These are phyloP conservation scores for Botia almorhae DNA, from an alignment of 2,797 vertebrate species.

Conservation along the genomic window DNA sequence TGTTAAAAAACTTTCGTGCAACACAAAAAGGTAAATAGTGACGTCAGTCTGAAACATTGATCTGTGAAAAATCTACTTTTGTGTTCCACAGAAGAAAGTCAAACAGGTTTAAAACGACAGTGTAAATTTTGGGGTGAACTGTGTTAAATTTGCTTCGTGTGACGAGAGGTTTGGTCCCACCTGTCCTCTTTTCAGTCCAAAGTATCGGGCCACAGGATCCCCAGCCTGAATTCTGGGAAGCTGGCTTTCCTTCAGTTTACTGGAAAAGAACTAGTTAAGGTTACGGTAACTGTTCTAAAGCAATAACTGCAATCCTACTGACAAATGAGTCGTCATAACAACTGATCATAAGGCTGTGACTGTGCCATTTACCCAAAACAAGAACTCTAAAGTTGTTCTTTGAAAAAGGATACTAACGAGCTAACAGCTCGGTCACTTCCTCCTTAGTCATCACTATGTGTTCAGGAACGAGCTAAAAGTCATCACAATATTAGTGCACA, in stretches of 20 bases:
- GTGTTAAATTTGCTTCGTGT: no score
- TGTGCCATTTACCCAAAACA: not conserved
- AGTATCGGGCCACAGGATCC: slow-evolving; percentile 96
- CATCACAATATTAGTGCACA: not conserved
- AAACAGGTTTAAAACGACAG: no score
- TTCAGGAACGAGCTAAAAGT: slow-evolving; percentile 88
- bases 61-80: no score
- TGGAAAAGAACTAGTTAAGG: slow-evolving; percentile 62
- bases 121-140: not conserved
- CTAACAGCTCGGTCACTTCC: slow-evolving; percentile 91
- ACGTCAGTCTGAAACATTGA: no score
- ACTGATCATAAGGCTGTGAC: not conserved
- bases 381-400: not conserved
- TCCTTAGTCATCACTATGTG: slow-evolving; percentile 99
- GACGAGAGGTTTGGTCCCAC: slow-evolving; percentile 66
- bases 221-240: slow-evolving; percentile 95
- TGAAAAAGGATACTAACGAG: slow-evolving; percentile 93
- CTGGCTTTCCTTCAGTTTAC: slow-evolving; percentile 96
- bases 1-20: no score
- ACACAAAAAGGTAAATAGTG: not conserved
- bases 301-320: not conserved
- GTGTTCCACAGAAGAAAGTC: no score
- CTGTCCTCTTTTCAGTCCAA: slow-evolving; percentile 96
- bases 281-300: not conserved
- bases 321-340: not conserved